Evolutionary conservation across 35 echinoderm and acorn worm genomes (phyloP), one percentile per base, ranked within the genome.

Genomic region (Apostichopus parvimensis): DNA sequence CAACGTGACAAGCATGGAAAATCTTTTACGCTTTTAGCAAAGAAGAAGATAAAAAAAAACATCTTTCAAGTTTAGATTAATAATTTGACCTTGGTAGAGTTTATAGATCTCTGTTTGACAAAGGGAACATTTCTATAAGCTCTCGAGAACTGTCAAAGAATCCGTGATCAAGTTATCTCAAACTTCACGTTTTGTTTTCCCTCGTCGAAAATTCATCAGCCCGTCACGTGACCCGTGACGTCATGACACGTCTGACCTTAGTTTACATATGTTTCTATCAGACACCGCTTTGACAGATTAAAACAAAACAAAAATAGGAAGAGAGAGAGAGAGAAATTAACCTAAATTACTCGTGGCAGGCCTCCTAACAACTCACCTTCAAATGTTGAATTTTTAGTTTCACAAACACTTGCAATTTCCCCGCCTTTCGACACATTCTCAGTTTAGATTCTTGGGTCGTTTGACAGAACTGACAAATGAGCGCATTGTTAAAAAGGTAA

Each of bases 271-370:
- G 71, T 75, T 75, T 22, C 58, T 61, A 61, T 75, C 17, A 75
- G 71, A 75, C 71, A 75, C 71, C 71, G 6, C 71, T 75, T 22
- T 75, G 71, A 75, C 71, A 75, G 71, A 75, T 75, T 75, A 75
- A 22, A 75, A 75, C 17, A 75, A 22, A 84, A 22, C 60, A 52
- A 28, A 80, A 28, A 28, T 28, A 28, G 26, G 26, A 28, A 28
- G 34, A 45, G 34, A 45, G 34, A 45, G 34, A 45, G 2, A 82
- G 58, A 84, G 25, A 60, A 84, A 84, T 84, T 84, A 84, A 84
- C 81, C 81, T 55, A 84, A 84, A 84, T 84, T 84, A 84, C 57
- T 84, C 81, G 53, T 84, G 81, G 81, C 81, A 84, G 81, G 81
- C 81, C 81, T 84, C 81, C 57, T 22, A 18, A 15, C 34, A 84